These are phyloP conservation scores for Bolinopsis microptera DNA, from an alignment of 37 sponge, comb jelly and placozoan species.

Conservation along the genomic window DNA sequence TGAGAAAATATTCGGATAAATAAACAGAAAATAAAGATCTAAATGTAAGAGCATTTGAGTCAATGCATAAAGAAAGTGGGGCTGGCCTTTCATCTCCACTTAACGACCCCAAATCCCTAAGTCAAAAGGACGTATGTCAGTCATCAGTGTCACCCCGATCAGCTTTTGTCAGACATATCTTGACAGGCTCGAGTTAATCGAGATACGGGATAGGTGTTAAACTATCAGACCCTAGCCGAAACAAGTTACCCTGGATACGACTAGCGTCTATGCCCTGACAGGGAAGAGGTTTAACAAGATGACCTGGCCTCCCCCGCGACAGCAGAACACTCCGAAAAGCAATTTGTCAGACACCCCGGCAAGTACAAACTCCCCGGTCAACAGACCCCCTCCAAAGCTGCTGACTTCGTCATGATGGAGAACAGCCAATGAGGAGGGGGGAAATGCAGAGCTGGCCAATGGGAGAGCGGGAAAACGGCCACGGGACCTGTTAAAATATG, in stretches of 20 bases:
- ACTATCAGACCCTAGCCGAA: neutral
- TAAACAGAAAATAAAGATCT: too few relatives aligned
- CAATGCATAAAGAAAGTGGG: too few relatives aligned
- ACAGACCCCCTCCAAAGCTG: constrained; percentile 10
- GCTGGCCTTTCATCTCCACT: too few relatives aligned
- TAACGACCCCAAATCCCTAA: too few relatives aligned
- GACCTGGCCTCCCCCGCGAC: neutral
- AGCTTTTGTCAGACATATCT: neutral
- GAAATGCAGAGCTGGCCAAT: neutral
- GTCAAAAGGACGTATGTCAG: too few relatives aligned
- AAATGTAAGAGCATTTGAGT: too few relatives aligned
- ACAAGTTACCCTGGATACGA: neutral
- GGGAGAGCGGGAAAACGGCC: neutral
- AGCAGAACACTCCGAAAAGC: neutral
- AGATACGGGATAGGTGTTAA: neutral
- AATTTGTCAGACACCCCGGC: neutral
- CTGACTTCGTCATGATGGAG: constrained; percentile 22
- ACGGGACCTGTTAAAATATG: constrained; percentile 1
- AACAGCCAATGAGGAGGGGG: neutral
- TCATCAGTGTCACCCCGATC: too few relatives aligned
- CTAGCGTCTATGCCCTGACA: neutral
- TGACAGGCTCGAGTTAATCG: neutral
- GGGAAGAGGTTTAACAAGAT: neutral
- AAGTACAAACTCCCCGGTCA: neutral
- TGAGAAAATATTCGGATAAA: too few relatives aligned